phyloP scores from a whole-genome alignment of 2,113 vertebrate genomes.

The Sminthopsis crassicaudata region DNA sequence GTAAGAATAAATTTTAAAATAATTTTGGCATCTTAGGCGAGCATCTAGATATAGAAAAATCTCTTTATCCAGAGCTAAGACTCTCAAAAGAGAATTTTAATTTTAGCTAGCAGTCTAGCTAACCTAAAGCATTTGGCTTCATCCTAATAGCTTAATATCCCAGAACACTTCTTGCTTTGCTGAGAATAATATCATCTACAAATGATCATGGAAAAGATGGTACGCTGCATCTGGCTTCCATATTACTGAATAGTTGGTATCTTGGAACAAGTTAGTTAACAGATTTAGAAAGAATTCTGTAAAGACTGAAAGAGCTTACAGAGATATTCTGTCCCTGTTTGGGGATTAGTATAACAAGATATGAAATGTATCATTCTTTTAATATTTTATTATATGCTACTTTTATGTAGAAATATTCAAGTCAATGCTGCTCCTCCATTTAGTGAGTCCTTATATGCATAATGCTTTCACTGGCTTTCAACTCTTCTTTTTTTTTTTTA shows the following conservation, averaged over 20 bases:
- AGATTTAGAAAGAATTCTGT: slow-evolving; percentile 50
- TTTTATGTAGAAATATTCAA: slow-evolving; percentile 47
- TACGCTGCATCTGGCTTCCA: slow-evolving; percentile 45
- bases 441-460: neutral
- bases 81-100: neutral
- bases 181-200: slow-evolving; percentile 5
- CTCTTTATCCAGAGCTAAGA: neutral
- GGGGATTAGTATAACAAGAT: slow-evolving; percentile 3
- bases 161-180: slow-evolving; percentile 6
- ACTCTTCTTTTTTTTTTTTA: too few relatives aligned
- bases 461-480: slow-evolving; percentile 15
- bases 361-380: slow-evolving; percentile 15
- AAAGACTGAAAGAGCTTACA: neutral
- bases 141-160: slow-evolving; percentile 27
- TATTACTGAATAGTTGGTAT: neutral
- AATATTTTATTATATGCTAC: slow-evolving; percentile 17
- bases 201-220: slow-evolving; percentile 4
- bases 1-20: neutral
- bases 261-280: neutral
- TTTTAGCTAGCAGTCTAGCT: neutral
- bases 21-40: neutral
- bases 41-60: slow-evolving; percentile 2
- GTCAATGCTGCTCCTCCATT: slow-evolving; percentile 30
- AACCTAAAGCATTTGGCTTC: slow-evolving; percentile 30
- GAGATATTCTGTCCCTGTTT: slow-evolving; percentile 11